Evolutionary conservation across 2,797 vertebrate genomes (phyloP), one percentile per base, ranked within the genome.

Genomic region (Fundulus diaphanus): DNA sequence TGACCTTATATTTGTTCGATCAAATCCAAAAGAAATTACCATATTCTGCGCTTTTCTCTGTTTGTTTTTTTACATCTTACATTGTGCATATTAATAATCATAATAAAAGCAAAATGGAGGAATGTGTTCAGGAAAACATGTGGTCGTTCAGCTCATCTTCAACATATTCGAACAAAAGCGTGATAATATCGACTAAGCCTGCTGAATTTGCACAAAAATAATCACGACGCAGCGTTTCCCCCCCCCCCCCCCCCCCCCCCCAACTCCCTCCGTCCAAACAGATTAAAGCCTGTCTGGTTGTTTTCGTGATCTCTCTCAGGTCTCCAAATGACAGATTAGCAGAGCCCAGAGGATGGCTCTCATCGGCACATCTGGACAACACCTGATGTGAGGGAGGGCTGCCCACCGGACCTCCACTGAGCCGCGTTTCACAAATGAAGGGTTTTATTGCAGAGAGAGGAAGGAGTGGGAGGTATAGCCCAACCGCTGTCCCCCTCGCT

Each of bases 321-420:
- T 63, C 70, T 86, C 70, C 78, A 87, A 88, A 79, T 79, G 73
- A 65, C 72, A 79, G 80, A 89, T 90, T 76, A 83, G 80, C 44
- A 75, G 46, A 46, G 87, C 85, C 87, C 87, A 3, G 72, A 85
- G 79, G 85, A 82, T 80, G 80, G 77, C 67, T 85, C 77, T 83
- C 66, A 79, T 51, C 59, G 66, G 51, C 88, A 93, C 93, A 94
- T 94, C 92, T 94, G 93, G 91, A 87, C 82, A 87, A 83, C 91
- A 92, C 85, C 84, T 90, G 88, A 86, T 85, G 54, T 33, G 77
- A 75, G 69, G 77, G 78, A 79, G 8, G n/a, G 68, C 75, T 85
- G 83, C 87, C 82, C 68, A 81, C 76, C 73, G 75, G 77, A 90
- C 86, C 77, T 86, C 76, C 81, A 80, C 63, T 76, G 52, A 72